Evolutionary conservation across 2,113 vertebrate species (phyloP), one percentile per base, ranked within the genome.

Genomic region (Lanius collurio): DNA sequence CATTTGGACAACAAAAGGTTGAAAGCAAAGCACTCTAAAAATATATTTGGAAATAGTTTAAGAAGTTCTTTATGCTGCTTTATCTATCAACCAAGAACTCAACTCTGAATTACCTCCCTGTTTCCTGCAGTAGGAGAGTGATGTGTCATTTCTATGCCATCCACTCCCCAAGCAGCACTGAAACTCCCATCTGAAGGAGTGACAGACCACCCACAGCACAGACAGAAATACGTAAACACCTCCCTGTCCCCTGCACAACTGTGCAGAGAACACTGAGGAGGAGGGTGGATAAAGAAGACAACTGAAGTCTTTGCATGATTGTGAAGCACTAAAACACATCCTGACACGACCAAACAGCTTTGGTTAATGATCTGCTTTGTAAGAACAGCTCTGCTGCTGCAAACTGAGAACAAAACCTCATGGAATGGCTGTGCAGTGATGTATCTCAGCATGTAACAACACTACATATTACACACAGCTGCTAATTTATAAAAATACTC

Each of bases 331-430:
- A 39, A 75, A 22, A 3, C 18, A 10, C 57, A 53, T 33, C 31
- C 10, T 3, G 13, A 4, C 4, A 44, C 0, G 0, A 71, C 6
- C 56, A 28, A 50, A 50, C 35, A 33, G 39, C 11, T 55, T 37
- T 42, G 17, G 47, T 33, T 8, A 59, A 46, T 0, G 1, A n/a
- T 9, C 37, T 59, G 46, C 77, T 62, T n/a, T 17, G 46, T 6
- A 46, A 56, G 42, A 73, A 62, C 42, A 86, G 55, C 59, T 88
- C 41, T 83, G 91, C 20, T 71, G 52, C 64, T 90, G 76, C 84
- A 68, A 19, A 44, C 35, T 3, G 33, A 69, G 57, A 62, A 53
- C 27, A 73, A 1, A 69, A 64, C 19, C 44, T 57, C 65, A 22
- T 1, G 49, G 83, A 92, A 86, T 42, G 69, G 56, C 71, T 89